Evolutionary conservation across 1,140 invertebrate species (phyloP).

Genomic region (Rhyzopertha dominica): DNA sequence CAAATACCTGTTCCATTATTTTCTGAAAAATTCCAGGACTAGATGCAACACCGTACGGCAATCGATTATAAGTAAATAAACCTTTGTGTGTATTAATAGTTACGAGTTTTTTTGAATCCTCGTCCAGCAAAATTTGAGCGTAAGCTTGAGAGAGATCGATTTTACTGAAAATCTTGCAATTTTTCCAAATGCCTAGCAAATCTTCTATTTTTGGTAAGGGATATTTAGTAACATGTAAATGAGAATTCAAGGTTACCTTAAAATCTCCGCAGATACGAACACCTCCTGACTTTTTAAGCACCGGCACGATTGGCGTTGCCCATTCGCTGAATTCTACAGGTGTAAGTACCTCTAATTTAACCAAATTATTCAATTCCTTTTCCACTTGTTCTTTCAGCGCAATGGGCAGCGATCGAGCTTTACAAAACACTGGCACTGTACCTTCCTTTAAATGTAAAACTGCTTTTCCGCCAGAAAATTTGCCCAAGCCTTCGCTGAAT

Average conservation of each 20-base stretch:
- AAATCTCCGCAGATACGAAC: neutral
- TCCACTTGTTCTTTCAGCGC: no score
- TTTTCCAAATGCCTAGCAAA: neutral
- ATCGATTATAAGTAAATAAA: constrained; percentile 30
- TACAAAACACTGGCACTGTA: no score
- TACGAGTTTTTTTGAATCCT: neutral
- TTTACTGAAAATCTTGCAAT: constrained; percentile 3
- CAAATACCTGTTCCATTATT: constrained; percentile 25
- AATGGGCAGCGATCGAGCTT: no score
- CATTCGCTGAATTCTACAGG: no score
- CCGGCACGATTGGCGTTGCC: no score
- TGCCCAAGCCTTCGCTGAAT: no score
- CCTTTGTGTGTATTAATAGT: constrained; percentile 26
- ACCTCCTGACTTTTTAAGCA: no score
- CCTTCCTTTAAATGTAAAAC: no score
- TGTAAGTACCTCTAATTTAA: no score
- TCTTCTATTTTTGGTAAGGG: neutral
- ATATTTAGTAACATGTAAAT: neutral
- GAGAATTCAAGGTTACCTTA: neutral
- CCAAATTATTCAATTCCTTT: no score
- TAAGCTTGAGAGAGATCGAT: constrained; percentile 15
- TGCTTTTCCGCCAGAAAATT: no score
- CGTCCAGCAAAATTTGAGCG: constrained; percentile 1
- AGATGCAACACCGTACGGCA: constrained; percentile 40
- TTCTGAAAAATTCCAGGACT: constrained; percentile 31